Percentiles rank a stretch among this genome's conserved stretches.
Conservation (phyloP, 1,140 invertebrate genomes). For the Plutomurus gul region DNA sequence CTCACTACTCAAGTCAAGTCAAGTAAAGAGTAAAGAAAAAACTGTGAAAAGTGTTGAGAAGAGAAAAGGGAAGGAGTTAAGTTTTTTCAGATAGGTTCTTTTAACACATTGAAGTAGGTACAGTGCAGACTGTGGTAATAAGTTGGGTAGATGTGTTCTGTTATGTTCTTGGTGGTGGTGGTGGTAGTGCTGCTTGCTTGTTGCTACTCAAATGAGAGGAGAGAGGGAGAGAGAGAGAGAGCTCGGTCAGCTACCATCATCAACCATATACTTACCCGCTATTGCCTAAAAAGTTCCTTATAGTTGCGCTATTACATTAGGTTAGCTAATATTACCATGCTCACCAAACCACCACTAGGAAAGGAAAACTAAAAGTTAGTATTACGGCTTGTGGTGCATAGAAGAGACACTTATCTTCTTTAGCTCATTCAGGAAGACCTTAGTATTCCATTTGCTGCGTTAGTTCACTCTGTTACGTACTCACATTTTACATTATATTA, state of each 20-base stretch:
- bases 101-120: neutral
- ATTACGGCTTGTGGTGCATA: slow-evolving; percentile 19
- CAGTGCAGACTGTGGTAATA: neutral
- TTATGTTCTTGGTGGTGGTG: too few species aligned
- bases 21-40: neutral
- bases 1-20: neutral
- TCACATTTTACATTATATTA: neutral
- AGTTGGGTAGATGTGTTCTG: neutral
- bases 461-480: neutral
- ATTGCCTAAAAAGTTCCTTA: neutral
- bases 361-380: slow-evolving; percentile 19
- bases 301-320: neutral
- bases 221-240: too few species aligned
- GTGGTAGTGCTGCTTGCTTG: neutral
- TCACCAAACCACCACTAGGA: neutral
- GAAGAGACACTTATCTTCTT: slow-evolving; percentile 29
- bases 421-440: slow-evolving; percentile 4
- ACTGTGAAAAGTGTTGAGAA: neutral
- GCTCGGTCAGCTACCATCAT: too few species aligned
- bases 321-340: neutral
- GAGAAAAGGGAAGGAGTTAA: neutral
- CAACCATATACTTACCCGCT: too few species aligned
- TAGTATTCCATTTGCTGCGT: slow-evolving; percentile 17
- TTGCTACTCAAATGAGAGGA: slow-evolving; percentile 26
- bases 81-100: slow-evolving; percentile 17